Base-by-base conservation (phyloP, 2,113 vertebrate species). In the Zootoca vivipara region DNA sequence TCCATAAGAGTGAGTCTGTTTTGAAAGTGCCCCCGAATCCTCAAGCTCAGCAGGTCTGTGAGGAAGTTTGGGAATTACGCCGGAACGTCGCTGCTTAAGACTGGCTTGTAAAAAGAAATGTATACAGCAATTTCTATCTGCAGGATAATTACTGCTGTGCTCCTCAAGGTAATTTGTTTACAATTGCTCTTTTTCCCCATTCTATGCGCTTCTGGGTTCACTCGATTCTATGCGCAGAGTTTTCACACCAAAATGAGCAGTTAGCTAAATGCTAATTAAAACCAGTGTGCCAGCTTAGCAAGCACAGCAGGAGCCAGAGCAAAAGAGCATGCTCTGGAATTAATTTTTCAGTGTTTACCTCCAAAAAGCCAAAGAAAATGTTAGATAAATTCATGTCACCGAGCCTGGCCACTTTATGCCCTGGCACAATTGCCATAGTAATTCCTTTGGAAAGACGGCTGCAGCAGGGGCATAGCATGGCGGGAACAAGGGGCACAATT, bases 221-320 rank as follows among this genome's bases (percentile, higher is more conserved):
- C 75, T 90, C 85, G 56, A 91, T 77, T 40, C 82, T 20, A 18
- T 86, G 82, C 35, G 15, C 3, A 40, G 75, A 69, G 52, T 83
- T 94, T 87, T 89, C 85, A 77, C 70, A 73, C 86, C 79, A 85
- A 95, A 94, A 92, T 38, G 89, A 95, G 81, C 89, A 85, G 74
- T 92, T 95, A 94, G 90, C 83, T 91, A 92, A 94, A 94, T 93
- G 91, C 89, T 95, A 95, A 94, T 95, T 94, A 94, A 95, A 95
- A 94, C 20, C 92, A 93, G 92, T 90, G 91, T 93, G 90, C 88
- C 40, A 65, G 86, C 94, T 95, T 95, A 93, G 91, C 90, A 85
- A 91, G 85, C 95, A 88, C 93, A 90, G 93, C 90, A 92, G 95
- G 92, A 93, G 78, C 58, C 90, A 85, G 70, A 91, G 93, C 91